These are phyloP conservation scores for Anthoptus insignis DNA, from an alignment of 2,888 invertebrate genomes.

Conservation along the genomic window DNA sequence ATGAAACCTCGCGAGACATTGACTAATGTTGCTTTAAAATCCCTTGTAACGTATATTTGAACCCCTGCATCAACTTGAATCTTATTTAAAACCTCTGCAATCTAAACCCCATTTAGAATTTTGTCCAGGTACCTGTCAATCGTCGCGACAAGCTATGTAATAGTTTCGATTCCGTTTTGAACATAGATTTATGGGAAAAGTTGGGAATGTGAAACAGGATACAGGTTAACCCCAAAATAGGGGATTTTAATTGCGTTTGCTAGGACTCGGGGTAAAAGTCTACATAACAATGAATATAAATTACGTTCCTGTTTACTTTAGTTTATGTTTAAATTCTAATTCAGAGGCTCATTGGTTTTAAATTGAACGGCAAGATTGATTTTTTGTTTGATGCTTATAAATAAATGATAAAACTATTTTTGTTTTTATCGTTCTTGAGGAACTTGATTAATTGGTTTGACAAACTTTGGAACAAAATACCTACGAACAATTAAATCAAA, in stretches of 20 bases:
- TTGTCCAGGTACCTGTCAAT: slow-evolving; percentile 26
- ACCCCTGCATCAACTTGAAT: slow-evolving; percentile 16
- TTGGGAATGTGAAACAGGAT: slow-evolving; percentile 8
- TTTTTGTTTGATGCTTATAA: neutral
- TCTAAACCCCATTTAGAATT: slow-evolving; percentile 24
- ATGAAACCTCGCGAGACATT: slow-evolving; percentile 30
- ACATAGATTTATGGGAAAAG: slow-evolving; percentile 22
- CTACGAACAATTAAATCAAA: too few species aligned
- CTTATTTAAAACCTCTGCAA: slow-evolving; percentile 27
- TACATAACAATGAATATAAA: neutral
- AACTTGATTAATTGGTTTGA: too few species aligned
- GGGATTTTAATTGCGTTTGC: slow-evolving; percentile 18
- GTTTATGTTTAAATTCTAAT: neutral
- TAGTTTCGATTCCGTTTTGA: slow-evolving; percentile 17
- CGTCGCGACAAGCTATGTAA: slow-evolving; percentile 9
- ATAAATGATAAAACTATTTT: neutral
- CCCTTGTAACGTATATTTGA: slow-evolving; percentile 12
- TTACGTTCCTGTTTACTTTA: neutral
- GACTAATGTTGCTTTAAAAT: slow-evolving; percentile 31
- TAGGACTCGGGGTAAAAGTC: slow-evolving; percentile 1
- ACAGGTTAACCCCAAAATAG: slow-evolving; percentile 8
- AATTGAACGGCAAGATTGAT: neutral
- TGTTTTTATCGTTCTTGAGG: too few species aligned
- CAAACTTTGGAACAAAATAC: too few species aligned
- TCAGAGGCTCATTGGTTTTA: neutral